phyloP scores from a whole-genome alignment of 1,140 invertebrate species.

The Agraylea sexmaculata region DNA sequence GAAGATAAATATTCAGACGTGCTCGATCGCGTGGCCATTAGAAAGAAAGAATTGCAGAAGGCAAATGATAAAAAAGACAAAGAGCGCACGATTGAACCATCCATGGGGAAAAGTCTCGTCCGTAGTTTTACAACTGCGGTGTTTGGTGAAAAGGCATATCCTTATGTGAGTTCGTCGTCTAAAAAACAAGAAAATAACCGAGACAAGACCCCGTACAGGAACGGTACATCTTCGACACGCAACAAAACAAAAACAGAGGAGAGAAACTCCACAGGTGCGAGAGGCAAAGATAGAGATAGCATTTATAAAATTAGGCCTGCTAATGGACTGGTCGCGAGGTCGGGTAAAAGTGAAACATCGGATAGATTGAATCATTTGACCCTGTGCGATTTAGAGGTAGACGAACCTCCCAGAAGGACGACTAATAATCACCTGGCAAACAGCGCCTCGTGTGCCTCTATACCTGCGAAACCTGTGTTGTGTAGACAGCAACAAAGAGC shows the following conservation, averaged over 20 bases:
- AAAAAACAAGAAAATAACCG: slow-evolving; percentile 33
- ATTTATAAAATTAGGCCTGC: slow-evolving; percentile 31
- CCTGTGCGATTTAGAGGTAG: slow-evolving; percentile 39
- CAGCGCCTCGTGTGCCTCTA: slow-evolving; percentile 29
- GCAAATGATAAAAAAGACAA: slow-evolving; percentile 22
- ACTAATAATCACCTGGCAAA: slow-evolving; percentile 23
- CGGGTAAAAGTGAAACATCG: slow-evolving; percentile 39
- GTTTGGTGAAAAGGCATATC: slow-evolving; percentile 54
- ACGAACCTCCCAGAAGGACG: slow-evolving; percentile 25
- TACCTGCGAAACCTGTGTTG: slow-evolving; percentile 26
- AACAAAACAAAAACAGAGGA: neutral
- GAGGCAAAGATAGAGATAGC: slow-evolving; percentile 38
- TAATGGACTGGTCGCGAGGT: slow-evolving; percentile 32
- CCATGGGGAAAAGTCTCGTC: slow-evolving; percentile 34
- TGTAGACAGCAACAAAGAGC: slow-evolving; percentile 39
- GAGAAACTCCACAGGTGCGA: slow-evolving; percentile 5
- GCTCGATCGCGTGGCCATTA: slow-evolving; percentile 50
- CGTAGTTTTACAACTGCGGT: slow-evolving; percentile 52
- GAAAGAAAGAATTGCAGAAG: slow-evolving; percentile 41
- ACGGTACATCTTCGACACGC: slow-evolving; percentile 19
- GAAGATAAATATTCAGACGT: slow-evolving; percentile 65
- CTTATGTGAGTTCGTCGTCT: slow-evolving; percentile 38
- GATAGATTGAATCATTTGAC: slow-evolving; percentile 35
- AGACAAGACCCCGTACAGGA: slow-evolving; percentile 48
- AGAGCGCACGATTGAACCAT: slow-evolving; percentile 47